phyloP scores from a whole-genome alignment of 2,113 vertebrate genomes.

The Terrapene triunguis region DNA sequence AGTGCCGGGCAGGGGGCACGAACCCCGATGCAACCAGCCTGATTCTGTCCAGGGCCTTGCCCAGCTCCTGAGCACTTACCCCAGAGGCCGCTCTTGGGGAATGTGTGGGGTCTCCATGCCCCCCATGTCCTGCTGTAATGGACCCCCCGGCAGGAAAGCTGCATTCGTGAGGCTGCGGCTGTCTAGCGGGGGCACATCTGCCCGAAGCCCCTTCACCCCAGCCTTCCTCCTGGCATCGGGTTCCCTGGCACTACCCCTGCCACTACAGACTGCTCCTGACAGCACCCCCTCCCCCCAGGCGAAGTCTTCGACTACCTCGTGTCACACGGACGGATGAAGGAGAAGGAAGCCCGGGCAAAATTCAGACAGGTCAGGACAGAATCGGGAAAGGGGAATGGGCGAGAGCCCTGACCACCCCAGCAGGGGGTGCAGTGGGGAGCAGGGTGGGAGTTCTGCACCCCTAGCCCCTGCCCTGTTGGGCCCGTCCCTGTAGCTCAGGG shows the following conservation, averaged over 20 bases:
- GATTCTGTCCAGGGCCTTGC: not conserved
- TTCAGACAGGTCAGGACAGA: conserved; percentile 76
- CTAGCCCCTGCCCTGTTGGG: no score
- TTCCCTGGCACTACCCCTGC: not conserved
- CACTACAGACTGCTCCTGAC: not conserved
- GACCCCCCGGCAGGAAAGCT: no score
- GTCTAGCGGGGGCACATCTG: no score
- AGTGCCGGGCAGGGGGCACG: no score
- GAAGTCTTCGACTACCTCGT: conserved; percentile 93
- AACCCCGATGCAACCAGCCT: no score
- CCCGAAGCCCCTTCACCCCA: no score
- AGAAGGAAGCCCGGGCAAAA: conserved; percentile 90
- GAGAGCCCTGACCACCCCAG: not conserved
- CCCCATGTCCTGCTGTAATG: no score
- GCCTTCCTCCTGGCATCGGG: not conserved
- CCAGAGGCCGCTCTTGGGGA: no score
- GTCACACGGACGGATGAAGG: conserved; percentile 92
- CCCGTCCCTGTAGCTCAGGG: not conserved
- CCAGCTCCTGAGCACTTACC: not conserved
- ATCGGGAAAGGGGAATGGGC: accelerated
- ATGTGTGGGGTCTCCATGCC: no score
- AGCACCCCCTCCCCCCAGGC: conserved; percentile 48
- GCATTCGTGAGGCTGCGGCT: no score
- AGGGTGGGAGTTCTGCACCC: not conserved
- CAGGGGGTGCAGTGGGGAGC: not conserved